Evolutionary conservation across 2,888 invertebrate species (phyloP).

Genomic region (Caenorhabditis sp.): DNA sequence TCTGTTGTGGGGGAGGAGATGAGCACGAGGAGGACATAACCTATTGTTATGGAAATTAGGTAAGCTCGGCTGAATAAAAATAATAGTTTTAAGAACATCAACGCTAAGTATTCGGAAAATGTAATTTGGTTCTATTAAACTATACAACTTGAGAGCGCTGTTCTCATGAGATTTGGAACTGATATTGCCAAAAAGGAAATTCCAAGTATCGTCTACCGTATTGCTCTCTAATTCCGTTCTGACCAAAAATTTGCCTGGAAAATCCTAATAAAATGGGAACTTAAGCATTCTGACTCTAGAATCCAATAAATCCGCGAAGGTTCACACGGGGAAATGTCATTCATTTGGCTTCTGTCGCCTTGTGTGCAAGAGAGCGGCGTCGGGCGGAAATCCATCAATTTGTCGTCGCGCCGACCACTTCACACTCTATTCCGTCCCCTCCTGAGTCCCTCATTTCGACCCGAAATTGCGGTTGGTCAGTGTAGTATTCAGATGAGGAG

Average conservation of each 20-base stretch:
- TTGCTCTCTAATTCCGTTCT: not conserved
- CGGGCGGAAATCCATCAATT: conserved; percentile 43
- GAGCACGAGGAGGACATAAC: conserved; percentile 1
- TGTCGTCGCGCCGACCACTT: conserved; percentile 28
- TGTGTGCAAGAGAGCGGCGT: not conserved
- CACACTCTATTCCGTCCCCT: conserved; percentile 35
- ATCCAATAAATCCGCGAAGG: conserved; percentile 5
- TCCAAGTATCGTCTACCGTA: too few species aligned
- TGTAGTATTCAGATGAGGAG: not conserved
- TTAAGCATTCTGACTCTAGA: not conserved
- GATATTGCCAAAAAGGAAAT: too few species aligned
- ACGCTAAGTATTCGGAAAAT: too few species aligned
- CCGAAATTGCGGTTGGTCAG: not conserved
- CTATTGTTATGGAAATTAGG: conserved; percentile 5
- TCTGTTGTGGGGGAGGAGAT: not conserved
- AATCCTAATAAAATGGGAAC: not conserved
- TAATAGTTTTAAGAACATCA: too few species aligned
- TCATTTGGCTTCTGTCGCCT: not conserved
- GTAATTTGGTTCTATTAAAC: too few species aligned
- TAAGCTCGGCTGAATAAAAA: too few species aligned
- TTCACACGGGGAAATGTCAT: conserved; percentile 9
- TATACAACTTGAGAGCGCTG: too few species aligned
- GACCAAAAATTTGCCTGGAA: too few species aligned
- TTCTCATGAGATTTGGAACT: too few species aligned
- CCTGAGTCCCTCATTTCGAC: conserved; percentile 5